A percentile compares a stretch with the other conserved stretches of the same genome.
Conservation (phyloP, 2,113 vertebrate species). For the Verasper variegatus region DNA sequence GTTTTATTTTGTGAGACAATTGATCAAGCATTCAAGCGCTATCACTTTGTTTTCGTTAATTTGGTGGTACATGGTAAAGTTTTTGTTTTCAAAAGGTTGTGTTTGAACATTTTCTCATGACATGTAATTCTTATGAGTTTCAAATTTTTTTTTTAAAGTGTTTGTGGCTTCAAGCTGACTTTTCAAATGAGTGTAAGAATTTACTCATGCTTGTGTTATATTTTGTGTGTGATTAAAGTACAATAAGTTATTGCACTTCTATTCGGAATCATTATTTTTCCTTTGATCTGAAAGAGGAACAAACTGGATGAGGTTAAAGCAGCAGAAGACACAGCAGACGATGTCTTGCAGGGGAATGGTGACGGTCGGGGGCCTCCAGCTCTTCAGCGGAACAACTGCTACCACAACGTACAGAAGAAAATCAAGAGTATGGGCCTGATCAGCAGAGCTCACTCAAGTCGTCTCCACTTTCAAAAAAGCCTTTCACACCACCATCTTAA, state of each 20-base stretch:
- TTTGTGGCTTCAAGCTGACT: constrained; percentile 76
- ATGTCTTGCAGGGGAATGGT: neutral
- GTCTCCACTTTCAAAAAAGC: neutral
- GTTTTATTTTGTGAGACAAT: constrained; percentile 68
- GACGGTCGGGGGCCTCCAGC: neutral
- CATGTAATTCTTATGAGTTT: constrained; percentile 51
- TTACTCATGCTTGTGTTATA: constrained; percentile 73
- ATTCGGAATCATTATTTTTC: constrained; percentile 23
- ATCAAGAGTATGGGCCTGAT: constrained; percentile 1
- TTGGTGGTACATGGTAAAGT: constrained; percentile 47
- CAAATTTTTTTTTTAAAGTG: constrained; percentile 25
- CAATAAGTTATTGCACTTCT: constrained; percentile 92
- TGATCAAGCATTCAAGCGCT: constrained; percentile 59
- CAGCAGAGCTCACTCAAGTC: constrained; percentile 32
- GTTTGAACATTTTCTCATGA: constrained; percentile 54
- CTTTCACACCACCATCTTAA: constrained; percentile 13
- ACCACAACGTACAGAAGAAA: constrained; percentile 2
- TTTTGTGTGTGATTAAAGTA: constrained; percentile 77
- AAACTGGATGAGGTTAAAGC: neutral
- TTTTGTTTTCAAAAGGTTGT: constrained; percentile 40
- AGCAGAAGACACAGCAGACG: neutral
- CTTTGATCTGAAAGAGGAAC: neutral
- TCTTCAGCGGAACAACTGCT: constrained; percentile 1
- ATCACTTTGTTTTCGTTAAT: constrained; percentile 50
- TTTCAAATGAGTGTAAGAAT: constrained; percentile 71